These are phyloP conservation scores for Argya squamiceps DNA, from an alignment of 2,797 vertebrate species.

Conservation along the genomic window DNA sequence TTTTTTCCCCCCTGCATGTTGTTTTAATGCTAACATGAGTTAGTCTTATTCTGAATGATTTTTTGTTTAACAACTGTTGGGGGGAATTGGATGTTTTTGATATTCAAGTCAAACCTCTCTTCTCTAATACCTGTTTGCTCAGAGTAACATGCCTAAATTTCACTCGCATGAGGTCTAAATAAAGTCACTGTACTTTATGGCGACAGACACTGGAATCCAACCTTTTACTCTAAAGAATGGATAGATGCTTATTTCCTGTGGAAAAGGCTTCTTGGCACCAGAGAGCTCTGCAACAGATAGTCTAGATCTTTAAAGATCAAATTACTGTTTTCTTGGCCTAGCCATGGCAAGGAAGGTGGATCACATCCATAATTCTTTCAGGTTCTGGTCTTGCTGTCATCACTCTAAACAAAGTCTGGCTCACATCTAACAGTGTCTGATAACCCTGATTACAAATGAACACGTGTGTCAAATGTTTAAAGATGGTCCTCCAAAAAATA, in stretches of 20 bases:
- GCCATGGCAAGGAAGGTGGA: neutral
- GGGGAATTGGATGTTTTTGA: neutral
- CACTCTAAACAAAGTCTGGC: neutral
- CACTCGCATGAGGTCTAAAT: neutral
- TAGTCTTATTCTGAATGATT: neutral
- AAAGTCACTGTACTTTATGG: neutral
- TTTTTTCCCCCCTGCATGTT: neutral
- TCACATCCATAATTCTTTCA: neutral
- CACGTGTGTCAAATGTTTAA: neutral
- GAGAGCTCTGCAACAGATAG: neutral
- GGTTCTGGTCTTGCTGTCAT: neutral
- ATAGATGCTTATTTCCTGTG: neutral
- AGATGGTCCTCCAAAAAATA: neutral
- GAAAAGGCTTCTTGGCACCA: neutral
- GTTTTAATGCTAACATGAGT: neutral
- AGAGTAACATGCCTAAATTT: neutral
- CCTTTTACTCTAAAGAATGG: neutral
- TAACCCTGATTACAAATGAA: neutral
- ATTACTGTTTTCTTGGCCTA: neutral
- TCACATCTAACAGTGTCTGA: neutral
- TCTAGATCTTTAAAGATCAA: neutral
- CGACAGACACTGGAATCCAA: fast-evolving
- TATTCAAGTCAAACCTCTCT: neutral
- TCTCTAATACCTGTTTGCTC: neutral
- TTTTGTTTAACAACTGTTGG: neutral